These are phyloP conservation scores for Xerus rutilus DNA, from an alignment of 2,797 vertebrate genomes.

Conservation along the genomic window DNA sequence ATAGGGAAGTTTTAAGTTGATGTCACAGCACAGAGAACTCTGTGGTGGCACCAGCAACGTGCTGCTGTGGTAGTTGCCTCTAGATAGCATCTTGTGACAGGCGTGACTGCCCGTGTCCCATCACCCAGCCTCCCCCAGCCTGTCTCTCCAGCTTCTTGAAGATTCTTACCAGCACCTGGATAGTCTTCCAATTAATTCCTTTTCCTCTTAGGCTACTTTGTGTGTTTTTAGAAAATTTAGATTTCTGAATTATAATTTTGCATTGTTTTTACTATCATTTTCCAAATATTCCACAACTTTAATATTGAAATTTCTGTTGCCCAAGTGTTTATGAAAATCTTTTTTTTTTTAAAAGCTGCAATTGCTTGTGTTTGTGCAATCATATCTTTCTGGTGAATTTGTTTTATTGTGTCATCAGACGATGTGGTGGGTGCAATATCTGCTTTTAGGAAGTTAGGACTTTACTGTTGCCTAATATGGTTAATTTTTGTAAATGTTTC, in stretches of 20 bases:
- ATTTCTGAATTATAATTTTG: not conserved
- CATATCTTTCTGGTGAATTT: not conserved
- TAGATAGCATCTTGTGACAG: accelerated
- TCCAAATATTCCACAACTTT: not conserved
- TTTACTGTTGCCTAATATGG: not conserved
- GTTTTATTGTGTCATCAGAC: not conserved
- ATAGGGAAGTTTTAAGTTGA: not conserved
- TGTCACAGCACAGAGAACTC: not conserved
- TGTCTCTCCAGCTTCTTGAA: not conserved
- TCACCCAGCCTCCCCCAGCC: not conserved
- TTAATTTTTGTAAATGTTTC: not conserved
- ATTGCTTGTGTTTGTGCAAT: not conserved
- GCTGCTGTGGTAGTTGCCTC: accelerated
- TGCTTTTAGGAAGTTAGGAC: not conserved
- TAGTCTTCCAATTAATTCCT: not conserved
- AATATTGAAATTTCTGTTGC: not conserved
- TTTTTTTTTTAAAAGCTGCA: not conserved
- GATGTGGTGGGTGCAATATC: not conserved
- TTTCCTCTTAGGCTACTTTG: not conserved
- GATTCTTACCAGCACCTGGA: not conserved
- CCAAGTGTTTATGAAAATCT: not conserved
- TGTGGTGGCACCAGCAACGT: accelerated
- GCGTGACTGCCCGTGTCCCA: accelerated
- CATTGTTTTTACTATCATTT: not conserved
- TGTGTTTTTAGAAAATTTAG: not conserved